These are phyloP conservation scores for Drosophila pseudoananassae DNA, from an alignment of 1,140 invertebrate species.

Conservation along the genomic window DNA sequence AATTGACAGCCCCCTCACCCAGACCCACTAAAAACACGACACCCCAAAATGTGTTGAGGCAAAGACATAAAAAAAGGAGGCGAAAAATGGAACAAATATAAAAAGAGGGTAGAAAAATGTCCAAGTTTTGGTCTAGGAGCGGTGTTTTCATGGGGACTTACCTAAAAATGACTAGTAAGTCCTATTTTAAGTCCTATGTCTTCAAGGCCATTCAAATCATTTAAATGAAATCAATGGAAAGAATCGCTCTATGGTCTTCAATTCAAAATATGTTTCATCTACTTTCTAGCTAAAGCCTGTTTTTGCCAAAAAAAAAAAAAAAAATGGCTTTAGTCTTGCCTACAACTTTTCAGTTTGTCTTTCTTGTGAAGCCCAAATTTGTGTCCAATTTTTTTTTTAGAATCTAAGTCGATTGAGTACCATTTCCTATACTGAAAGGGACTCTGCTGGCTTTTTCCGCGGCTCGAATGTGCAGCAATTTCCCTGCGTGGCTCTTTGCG, in stretches of 20 bases:
- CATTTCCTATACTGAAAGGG: slow-evolving; percentile 22
- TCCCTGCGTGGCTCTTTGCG: slow-evolving; percentile 26
- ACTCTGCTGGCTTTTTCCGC: slow-evolving; percentile 41
- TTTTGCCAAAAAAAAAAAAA: neutral
- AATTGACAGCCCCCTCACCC: slow-evolving; percentile 55
- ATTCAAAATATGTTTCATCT: neutral
- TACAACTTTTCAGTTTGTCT: neutral
- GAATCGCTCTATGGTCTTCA: no score
- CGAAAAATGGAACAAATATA: slow-evolving; percentile 16
- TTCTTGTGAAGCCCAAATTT: slow-evolving; percentile 2
- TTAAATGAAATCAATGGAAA: no score
- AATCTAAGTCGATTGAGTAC: slow-evolving; percentile 19
- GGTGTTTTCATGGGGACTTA: neutral
- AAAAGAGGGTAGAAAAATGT: neutral
- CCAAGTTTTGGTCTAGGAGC: neutral
- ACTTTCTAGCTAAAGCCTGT: neutral
- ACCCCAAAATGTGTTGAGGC: slow-evolving; percentile 48
- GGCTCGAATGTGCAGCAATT: slow-evolving; percentile 37
- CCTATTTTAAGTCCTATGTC: neutral
- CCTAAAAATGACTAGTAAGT: neutral
- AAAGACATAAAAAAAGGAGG: slow-evolving; percentile 10
- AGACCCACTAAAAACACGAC: neutral
- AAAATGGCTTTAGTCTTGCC: no score
- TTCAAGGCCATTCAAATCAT: no score
- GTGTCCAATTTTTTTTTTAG: slow-evolving; percentile 12